Base-by-base conservation (phyloP, 92 coral and sea anemone genomes). In the Zoanthus solanderi region DNA sequence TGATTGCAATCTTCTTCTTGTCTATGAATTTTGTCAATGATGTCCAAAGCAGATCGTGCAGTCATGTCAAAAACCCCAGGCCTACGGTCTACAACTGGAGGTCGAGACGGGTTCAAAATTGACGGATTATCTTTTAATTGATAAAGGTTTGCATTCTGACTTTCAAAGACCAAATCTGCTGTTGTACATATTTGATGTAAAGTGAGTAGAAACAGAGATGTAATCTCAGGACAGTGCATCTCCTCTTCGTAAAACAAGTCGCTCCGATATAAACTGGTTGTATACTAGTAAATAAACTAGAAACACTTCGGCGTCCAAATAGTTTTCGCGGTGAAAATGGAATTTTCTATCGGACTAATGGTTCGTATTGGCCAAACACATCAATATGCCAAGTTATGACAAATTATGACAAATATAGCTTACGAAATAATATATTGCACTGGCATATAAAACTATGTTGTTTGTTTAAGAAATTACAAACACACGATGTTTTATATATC, bases 51-150 rank as follows among this genome's bases (percentile, higher is more conserved):
- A 66, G 86, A 75, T 0, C 98, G 91, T 0, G 98, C 94, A 11
- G 88, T 92, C 98, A 95, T 95, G 50, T 89, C 85, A 58, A 95
- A 95, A 8, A 81, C 96, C 6, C 93, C 94, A 0, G 93, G 88
- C 9, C 98, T 79, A 31, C 91, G 84, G 84, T 95, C 98, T 11
- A 73, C 83, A 0, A 93, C 89, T 6, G 92, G 94, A 0, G 83
- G 84, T 23, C 98, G 93, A 30, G 58, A 44, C 1, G 96, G 98
- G 31, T 95, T 93, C 1, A 67, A 78, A 4, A 95, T 92, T 1
- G 98, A 95, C 7, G 93, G 94, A 75, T 93, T 96, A 57, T 58
- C 76, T 11, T 53, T 28, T 50, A 50, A 50, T 7, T 50, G 56
- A 68, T 18, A 47, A 28, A 76, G 45, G 61, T 47, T 65, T 32